Conservation (phyloP, 2,797 vertebrate genomes). For the Neostethus bicornis region DNA sequence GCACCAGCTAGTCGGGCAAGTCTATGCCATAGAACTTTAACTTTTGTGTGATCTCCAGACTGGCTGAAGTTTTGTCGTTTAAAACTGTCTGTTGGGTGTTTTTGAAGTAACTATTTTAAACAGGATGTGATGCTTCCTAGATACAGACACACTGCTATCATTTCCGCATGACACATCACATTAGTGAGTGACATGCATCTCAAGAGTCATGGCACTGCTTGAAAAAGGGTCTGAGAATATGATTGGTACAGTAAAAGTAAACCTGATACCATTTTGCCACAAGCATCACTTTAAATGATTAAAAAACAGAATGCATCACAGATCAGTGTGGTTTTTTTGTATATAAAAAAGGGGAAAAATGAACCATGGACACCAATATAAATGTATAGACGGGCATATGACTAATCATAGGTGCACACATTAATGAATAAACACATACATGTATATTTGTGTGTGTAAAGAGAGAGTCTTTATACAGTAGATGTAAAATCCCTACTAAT, state of each 20-base stretch:
- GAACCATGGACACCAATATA: too few species aligned
- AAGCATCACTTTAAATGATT: slow-evolving; percentile 2
- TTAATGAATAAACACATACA: too few species aligned
- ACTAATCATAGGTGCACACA: too few species aligned
- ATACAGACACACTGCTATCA: slow-evolving; percentile 48
- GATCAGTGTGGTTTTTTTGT: too few species aligned
- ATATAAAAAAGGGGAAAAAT: too few species aligned
- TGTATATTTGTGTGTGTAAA: too few species aligned
- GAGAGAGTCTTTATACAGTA: neutral
- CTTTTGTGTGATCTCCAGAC: slow-evolving; percentile 49
- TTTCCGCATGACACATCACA: slow-evolving; percentile 57
- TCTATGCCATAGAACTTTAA: slow-evolving; percentile 41
- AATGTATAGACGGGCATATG: too few species aligned
- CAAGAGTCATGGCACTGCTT: slow-evolving; percentile 40
- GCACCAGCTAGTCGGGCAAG: too few species aligned
- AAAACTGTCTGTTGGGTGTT: slow-evolving; percentile 52
- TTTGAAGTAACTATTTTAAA: slow-evolving; percentile 55
- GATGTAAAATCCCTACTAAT: slow-evolving; percentile 1
- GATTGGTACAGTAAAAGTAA: slow-evolving; percentile 29
- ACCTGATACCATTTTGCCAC: slow-evolving; percentile 19
- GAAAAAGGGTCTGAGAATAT: slow-evolving; percentile 31
- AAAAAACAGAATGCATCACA: too few species aligned
- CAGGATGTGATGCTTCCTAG: slow-evolving; percentile 49
- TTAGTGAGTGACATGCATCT: slow-evolving; percentile 44
- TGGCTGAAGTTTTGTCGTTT: slow-evolving; percentile 57